Evolutionary conservation across 2,888 invertebrate genomes (phyloP).

Genomic region (Tipula lateralis): DNA sequence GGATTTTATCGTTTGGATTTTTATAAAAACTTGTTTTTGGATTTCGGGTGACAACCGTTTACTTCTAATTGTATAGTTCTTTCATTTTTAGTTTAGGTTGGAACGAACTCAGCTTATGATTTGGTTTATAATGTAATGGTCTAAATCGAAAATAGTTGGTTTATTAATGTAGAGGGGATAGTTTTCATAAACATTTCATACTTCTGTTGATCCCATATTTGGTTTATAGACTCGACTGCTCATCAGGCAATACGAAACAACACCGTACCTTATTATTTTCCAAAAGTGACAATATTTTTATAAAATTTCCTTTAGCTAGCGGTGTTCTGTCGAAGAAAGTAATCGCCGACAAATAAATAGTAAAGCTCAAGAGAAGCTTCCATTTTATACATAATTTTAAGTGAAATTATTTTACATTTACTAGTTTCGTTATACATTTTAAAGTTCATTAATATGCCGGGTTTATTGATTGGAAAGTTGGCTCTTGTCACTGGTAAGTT

Average conservation of each 20-base stretch:
- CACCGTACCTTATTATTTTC: not conserved
- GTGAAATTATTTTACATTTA: not conserved
- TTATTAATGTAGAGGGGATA: no score
- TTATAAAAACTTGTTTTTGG: no score
- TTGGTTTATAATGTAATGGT: no score
- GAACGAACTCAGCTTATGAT: no score
- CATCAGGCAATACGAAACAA: not conserved
- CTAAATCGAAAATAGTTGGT: no score
- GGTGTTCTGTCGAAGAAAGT: not conserved
- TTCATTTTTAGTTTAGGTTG: no score
- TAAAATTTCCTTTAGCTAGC: no score
- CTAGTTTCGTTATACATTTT: not conserved
- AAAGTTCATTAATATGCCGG: constrained; percentile 39
- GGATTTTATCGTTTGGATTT: no score
- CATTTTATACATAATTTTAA: not conserved
- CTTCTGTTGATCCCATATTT: not conserved
- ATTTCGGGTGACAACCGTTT: no score
- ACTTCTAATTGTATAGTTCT: no score
- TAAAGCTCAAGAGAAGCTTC: not conserved
- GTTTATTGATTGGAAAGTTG: constrained; percentile 43
- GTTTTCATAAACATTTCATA: no score
- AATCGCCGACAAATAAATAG: not conserved
- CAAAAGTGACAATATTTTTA: not conserved
- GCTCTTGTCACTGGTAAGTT: constrained; percentile 54
- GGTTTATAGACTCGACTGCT: not conserved